Evolutionary conservation across 2,113 vertebrate species (phyloP).

Genomic region (Chiloscyllium plagiosum): DNA sequence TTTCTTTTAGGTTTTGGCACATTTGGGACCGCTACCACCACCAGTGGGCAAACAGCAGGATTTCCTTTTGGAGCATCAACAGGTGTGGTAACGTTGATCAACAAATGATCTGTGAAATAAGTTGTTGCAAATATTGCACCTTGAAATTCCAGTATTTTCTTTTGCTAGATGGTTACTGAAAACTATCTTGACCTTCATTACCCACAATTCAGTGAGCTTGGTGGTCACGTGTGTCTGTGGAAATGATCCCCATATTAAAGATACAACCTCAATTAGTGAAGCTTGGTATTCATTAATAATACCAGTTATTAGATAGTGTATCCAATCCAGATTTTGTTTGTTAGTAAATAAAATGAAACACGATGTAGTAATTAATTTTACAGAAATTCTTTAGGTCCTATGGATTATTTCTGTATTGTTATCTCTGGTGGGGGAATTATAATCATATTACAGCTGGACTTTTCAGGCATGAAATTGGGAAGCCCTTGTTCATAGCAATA

Average conservation of each 20-base stretch:
- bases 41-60: constrained; percentile 56
- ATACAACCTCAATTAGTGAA: background rate
- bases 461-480: background rate
- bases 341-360: background rate
- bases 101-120: background rate
- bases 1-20: constrained; percentile 51
- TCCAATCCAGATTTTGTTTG: background rate
- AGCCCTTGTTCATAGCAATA: background rate
- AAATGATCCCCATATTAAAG: background rate
- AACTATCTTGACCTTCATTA: background rate
- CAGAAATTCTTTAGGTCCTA: background rate
- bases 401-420: background rate
- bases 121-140: background rate
- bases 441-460: background rate
- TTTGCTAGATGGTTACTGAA: background rate
- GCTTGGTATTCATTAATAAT: background rate
- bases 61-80: constrained; percentile 62
- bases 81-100: background rate
- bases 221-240: background rate
- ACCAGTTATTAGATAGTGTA: background rate
- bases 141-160: constrained; percentile 4
- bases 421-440: background rate
- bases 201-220: background rate
- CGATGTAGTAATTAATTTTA: background rate
- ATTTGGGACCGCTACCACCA: constrained; percentile 56